Percentiles rank a stretch among this genome's conserved stretches.
phyloP scores from a whole-genome alignment of 2,888 invertebrate genomes.

The Ecliptopera silaceata region DNA sequence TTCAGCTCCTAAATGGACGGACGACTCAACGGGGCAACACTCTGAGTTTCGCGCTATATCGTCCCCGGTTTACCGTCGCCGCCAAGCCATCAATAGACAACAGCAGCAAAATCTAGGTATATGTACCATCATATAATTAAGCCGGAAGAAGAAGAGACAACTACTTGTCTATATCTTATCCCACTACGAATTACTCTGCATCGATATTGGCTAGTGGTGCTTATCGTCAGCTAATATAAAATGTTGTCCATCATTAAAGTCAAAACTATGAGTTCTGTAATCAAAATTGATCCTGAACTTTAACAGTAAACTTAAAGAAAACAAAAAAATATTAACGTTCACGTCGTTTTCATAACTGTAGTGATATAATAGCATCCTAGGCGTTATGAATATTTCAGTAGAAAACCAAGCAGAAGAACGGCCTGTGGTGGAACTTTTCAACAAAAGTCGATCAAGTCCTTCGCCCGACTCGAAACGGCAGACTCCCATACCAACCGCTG shows the following conservation, averaged over 20 bases:
- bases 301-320: no score
- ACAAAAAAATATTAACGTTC: no score
- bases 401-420: slow-evolving; percentile 49
- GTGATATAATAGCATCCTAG: no score
- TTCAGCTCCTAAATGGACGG: slow-evolving; percentile 23
- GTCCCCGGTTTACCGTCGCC: slow-evolving; percentile 18
- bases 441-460: slow-evolving; percentile 50
- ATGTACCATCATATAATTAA: no score
- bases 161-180: no score
- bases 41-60: slow-evolving; percentile 6
- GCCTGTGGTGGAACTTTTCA: slow-evolving; percentile 70
- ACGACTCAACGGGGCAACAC: slow-evolving; percentile 8
- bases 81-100: slow-evolving; percentile 4
- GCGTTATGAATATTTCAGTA: neutral
- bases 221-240: no score
- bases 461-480: slow-evolving; percentile 15
- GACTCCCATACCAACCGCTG: slow-evolving; percentile 21
- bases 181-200: no score
- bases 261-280: no score
- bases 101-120: slow-evolving; percentile 12
- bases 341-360: neutral
- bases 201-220: no score
- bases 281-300: no score
- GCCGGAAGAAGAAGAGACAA: no score
- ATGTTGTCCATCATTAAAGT: no score